Conservation (phyloP, 2,113 vertebrate genomes). For the Tetraodon nigroviridis region DNA sequence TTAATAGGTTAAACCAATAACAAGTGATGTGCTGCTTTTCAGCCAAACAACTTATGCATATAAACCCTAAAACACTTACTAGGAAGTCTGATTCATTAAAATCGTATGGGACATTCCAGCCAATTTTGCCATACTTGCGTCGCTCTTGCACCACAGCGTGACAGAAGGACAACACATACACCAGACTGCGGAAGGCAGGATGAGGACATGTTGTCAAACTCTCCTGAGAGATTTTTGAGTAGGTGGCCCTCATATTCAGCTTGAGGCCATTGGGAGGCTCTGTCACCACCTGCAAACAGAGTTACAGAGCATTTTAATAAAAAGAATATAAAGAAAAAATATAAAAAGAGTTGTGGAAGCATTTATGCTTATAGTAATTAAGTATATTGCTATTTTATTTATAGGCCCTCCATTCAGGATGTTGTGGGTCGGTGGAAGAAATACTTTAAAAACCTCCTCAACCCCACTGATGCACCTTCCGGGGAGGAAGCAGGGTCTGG, state of each 20-base stretch:
- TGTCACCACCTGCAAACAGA: slow-evolving; percentile 82
- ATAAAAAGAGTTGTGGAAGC: too few relatives aligned
- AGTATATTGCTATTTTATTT: too few relatives aligned
- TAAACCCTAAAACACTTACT: slow-evolving; percentile 60
- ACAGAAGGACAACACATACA: slow-evolving; percentile 91
- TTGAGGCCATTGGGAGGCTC: slow-evolving; percentile 95
- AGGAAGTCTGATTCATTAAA: slow-evolving; percentile 97
- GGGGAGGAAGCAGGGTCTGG: too few relatives aligned
- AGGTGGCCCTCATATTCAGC: slow-evolving; percentile 90
- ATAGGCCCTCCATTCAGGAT: too few relatives aligned
- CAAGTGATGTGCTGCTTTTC: not conserved
- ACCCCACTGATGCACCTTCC: too few relatives aligned
- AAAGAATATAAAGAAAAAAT: too few relatives aligned
- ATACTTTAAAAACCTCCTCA: too few relatives aligned
- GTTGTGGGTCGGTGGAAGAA: too few relatives aligned
- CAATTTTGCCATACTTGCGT: slow-evolving; percentile 94
- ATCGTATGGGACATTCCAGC: slow-evolving; percentile 92
- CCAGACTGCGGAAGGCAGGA: slow-evolving; percentile 82
- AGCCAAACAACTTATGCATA: not conserved
- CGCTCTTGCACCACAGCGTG: slow-evolving; percentile 95
- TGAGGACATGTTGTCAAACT: slow-evolving; percentile 81
- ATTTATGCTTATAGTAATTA: too few relatives aligned
- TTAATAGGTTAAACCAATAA: not conserved
- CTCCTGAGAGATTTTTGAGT: slow-evolving; percentile 83
- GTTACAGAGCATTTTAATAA: too few relatives aligned